These are phyloP conservation scores for Artibeus lituratus DNA, from an alignment of 2,797 vertebrate genomes.

Conservation along the genomic window DNA sequence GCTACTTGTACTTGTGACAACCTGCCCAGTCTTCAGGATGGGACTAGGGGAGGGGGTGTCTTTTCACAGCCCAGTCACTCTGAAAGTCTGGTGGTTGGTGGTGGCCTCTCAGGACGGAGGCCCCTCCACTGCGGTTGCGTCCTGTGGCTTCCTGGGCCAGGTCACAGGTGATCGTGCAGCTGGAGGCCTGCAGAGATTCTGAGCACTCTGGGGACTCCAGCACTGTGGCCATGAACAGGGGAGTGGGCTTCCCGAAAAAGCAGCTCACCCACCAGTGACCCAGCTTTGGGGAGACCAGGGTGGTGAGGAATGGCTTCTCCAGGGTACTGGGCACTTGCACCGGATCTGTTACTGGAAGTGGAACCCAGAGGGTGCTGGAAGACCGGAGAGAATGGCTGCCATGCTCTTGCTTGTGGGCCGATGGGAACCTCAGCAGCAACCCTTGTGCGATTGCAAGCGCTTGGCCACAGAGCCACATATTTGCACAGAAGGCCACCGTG, in stretches of 20 bases:
- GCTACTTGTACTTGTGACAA: conserved; percentile 24
- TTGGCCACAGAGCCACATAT: neutral
- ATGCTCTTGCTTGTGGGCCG: conserved; percentile 79
- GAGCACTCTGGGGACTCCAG: conserved; percentile 89
- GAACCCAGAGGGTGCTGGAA: conserved; percentile 94
- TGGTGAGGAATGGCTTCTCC: conserved; percentile 93
- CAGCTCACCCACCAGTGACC: conserved; percentile 97
- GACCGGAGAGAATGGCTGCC: conserved; percentile 93
- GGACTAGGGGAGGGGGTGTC: neutral
- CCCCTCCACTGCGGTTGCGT: conserved; percentile 80
- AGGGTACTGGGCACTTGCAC: conserved; percentile 90
- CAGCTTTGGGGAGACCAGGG: conserved; percentile 92
- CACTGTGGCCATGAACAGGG: conserved; percentile 88
- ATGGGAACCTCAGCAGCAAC: conserved; percentile 47
- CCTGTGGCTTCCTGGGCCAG: conserved; percentile 84
- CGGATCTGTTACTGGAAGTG: conserved; percentile 93
- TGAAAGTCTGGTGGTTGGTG: neutral
- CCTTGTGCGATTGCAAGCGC: neutral
- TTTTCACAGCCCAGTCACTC: conserved; percentile 51
- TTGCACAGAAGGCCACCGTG: neutral
- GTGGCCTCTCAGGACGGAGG: conserved; percentile 74
- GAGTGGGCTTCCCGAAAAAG: conserved; percentile 90
- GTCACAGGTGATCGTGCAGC: conserved; percentile 83
- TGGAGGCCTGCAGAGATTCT: conserved; percentile 81
- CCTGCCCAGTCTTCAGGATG: neutral